phyloP scores from a whole-genome alignment of 2,797 vertebrate genomes.

The Heteromormyrus szaboi region DNA sequence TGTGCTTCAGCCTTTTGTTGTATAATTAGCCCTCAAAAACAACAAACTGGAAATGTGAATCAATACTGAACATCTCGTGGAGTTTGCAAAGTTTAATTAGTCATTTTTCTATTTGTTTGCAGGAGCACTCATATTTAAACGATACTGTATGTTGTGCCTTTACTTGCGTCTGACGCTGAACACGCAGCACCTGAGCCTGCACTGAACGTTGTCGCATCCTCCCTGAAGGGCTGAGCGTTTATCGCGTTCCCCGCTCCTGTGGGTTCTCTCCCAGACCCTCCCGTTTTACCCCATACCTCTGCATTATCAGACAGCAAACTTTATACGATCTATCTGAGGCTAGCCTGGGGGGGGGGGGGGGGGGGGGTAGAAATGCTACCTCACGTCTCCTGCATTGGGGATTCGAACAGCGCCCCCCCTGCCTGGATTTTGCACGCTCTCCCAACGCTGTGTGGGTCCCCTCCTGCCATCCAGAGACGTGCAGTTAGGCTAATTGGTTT shows the following conservation, averaged over 20 bases:
- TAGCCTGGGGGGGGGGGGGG: not conserved
- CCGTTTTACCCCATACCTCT: not conserved
- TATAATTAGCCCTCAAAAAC: not conserved
- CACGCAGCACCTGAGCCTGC: not conserved
- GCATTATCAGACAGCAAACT: not conserved
- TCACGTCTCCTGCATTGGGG: not conserved
- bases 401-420: not conserved
- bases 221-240: not conserved
- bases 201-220: not conserved
- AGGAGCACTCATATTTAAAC: not conserved
- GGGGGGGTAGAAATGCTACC: not conserved
- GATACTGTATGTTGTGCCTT: not conserved
- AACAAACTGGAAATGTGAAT: not conserved
- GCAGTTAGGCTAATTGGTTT: not conserved
- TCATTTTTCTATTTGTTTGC: not conserved
- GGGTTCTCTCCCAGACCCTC: not conserved
- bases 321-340: not conserved
- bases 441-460: not conserved
- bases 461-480: not conserved
- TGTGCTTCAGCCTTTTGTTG: not conserved
- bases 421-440: not conserved
- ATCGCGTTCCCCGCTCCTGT: not conserved
- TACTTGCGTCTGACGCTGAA: not conserved
- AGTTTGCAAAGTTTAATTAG: not conserved
- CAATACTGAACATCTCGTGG: not conserved